Evolutionary conservation across 2,113 vertebrate species (phyloP), one percentile per base, ranked within the genome.

Genomic region (Desmodus rotundus): DNA sequence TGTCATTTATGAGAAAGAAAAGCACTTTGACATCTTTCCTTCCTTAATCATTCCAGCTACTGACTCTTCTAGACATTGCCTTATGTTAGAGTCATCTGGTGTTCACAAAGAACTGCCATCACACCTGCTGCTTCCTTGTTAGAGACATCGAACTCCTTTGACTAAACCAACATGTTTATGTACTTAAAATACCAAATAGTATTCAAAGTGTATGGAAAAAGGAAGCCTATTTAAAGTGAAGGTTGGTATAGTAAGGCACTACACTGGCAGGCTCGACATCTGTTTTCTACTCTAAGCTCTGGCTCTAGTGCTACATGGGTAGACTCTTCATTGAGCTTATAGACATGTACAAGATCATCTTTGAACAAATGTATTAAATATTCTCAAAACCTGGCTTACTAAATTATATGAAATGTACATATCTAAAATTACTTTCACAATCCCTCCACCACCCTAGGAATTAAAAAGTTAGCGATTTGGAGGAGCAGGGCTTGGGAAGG

Each of bases 161-260:
- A 65, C 8, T 86, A 36, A 95, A 80, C 82, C 43, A 54, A 47
- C 15, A 13, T 67, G 31, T 67, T 70, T 91, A 4, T 87, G 5
- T 87, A 36, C 65, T 76, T 84, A 58, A 93, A 96, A 90, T 91
- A 87, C 45, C 74, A 86, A 94, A 81, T 13, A 93, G 41, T 63
- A 72, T 19, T 15, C 68, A 65, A 84, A 80, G 50, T 63, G 31
- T 50, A 14, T 63, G 31, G 24, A 63, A 65, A 93, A n/a, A 24
- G 28, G 70, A 93, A 41, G 20, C 50, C n/a, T 43, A 4, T 36
- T 45, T 47, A 77, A 43, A 28, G 41, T 50, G 20, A 72, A 50
- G 17, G 61, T 33, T 47, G 14, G 7, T 45, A 16, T 5, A 63
- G 38, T 41, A 77, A 86, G 77, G 45, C 63, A 33, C n/a, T 17